Evolutionary conservation across 2,797 vertebrate genomes (phyloP).

Genomic region (Gorsachius magnificus): DNA sequence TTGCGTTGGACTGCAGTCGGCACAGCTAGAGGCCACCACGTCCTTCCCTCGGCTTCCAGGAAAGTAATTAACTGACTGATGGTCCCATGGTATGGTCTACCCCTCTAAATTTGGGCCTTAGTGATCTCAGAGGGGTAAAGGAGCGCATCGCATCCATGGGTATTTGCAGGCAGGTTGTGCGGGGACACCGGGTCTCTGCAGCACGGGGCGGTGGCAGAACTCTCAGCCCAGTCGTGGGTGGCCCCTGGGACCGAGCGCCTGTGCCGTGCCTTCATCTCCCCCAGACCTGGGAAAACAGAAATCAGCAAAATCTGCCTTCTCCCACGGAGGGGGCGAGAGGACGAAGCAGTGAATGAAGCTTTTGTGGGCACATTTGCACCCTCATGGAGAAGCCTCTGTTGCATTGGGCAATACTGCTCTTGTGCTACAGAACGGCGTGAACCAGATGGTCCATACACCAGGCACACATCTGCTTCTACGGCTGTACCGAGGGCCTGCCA

Average conservation of each 20-base stretch:
- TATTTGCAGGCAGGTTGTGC: neutral
- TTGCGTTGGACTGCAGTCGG: rapidly evolving
- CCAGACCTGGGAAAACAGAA: neutral
- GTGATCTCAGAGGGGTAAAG: neutral
- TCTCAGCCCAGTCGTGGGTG: neutral
- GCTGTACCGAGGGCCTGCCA: neutral
- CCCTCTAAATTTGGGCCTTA: rapidly evolving
- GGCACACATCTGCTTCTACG: neutral
- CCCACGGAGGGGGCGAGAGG: rapidly evolving
- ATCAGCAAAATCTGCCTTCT: neutral
- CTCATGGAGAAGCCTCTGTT: neutral
- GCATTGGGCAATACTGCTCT: neutral
- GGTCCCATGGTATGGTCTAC: neutral
- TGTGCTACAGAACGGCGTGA: neutral
- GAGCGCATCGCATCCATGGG: neutral
- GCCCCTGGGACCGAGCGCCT: too few species aligned
- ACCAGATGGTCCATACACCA: neutral
- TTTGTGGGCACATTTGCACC: neutral
- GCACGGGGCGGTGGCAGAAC: neutral
- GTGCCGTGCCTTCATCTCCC: neutral
- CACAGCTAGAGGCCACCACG: neutral
- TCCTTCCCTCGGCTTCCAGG: neutral
- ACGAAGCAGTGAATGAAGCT: neutral
- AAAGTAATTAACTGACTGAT: neutral
- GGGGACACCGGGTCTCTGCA: neutral